These are phyloP conservation scores for Rhogogaster chlorosoma DNA, from an alignment of 2,888 invertebrate species.

Conservation along the genomic window DNA sequence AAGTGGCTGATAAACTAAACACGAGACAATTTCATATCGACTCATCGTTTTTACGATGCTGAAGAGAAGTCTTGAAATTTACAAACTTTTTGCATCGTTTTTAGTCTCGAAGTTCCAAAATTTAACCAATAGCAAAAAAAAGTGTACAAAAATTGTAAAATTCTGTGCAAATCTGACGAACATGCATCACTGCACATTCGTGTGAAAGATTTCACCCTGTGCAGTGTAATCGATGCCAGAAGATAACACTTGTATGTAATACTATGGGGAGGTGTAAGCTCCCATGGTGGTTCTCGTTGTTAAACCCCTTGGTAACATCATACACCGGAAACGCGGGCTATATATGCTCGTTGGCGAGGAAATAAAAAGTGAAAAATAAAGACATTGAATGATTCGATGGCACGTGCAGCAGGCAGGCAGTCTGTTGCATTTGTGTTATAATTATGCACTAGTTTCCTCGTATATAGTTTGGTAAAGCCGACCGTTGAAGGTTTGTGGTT, in stretches of 20 bases:
- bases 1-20: background rate
- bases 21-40: background rate
- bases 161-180: background rate
- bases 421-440: background rate
- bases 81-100: background rate
- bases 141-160: background rate
- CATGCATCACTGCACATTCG: background rate
- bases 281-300: background rate
- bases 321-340: constrained; percentile 23
- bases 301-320: constrained; percentile 17
- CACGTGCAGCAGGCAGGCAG: constrained; percentile 23
- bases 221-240: background rate
- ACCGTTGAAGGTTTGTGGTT: background rate
- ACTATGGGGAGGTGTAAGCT: background rate
- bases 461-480: background rate
- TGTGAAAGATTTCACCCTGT: background rate
- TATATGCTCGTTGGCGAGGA: background rate
- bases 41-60: background rate
- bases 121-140: background rate
- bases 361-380: too few relatives aligned
- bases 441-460: background rate
- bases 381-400: constrained; percentile 3
- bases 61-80: background rate
- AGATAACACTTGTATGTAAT: background rate
- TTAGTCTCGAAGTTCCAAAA: background rate